These are phyloP conservation scores for Zaprionus taronus DNA, from an alignment of 1,140 invertebrate genomes.

Conservation along the genomic window DNA sequence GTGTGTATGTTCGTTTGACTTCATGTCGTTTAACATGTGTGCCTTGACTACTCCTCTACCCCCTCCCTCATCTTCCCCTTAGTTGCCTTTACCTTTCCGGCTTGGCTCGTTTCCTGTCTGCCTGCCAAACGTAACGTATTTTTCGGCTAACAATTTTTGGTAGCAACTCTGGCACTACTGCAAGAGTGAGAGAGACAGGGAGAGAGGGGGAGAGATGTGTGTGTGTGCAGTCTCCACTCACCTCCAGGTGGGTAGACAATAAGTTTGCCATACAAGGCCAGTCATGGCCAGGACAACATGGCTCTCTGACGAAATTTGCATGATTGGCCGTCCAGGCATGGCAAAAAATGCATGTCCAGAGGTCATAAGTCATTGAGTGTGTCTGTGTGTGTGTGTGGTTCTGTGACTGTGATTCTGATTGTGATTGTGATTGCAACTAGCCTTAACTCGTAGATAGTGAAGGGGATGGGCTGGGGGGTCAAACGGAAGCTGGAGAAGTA, in stretches of 20 bases:
- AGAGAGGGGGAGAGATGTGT: background rate
- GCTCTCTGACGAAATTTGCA: slow-evolving; percentile 45
- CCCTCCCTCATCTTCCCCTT: background rate
- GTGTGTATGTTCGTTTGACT: slow-evolving; percentile 50
- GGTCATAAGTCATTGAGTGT: slow-evolving; percentile 45
- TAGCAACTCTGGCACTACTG: background rate
- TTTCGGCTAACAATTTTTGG: slow-evolving; percentile 1
- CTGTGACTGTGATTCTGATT: slow-evolving; percentile 6
- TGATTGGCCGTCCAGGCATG: slow-evolving; percentile 54
- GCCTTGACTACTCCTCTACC: slow-evolving; percentile 32
- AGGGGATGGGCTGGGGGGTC: no score
- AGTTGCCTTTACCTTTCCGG: background rate
- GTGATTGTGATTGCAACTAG: slow-evolving; percentile 9
- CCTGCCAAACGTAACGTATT: slow-evolving; percentile 67
- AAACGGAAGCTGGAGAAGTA: background rate
- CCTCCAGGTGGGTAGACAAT: slow-evolving; percentile 58
- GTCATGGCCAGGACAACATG: slow-evolving; percentile 54
- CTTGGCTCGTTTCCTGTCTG: slow-evolving; percentile 47
- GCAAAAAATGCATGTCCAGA: slow-evolving; percentile 47
- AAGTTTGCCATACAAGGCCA: slow-evolving; percentile 71
- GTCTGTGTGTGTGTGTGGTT: background rate
- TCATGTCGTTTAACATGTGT: slow-evolving; percentile 68
- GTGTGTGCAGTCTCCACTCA: background rate
- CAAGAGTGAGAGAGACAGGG: slow-evolving; percentile 25
- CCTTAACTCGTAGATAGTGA: background rate